A percentile compares a stretch with the other conserved stretches of the same genome.
phyloP scores from a whole-genome alignment of 2,113 vertebrate genomes.

The Dicaeum eximium region DNA sequence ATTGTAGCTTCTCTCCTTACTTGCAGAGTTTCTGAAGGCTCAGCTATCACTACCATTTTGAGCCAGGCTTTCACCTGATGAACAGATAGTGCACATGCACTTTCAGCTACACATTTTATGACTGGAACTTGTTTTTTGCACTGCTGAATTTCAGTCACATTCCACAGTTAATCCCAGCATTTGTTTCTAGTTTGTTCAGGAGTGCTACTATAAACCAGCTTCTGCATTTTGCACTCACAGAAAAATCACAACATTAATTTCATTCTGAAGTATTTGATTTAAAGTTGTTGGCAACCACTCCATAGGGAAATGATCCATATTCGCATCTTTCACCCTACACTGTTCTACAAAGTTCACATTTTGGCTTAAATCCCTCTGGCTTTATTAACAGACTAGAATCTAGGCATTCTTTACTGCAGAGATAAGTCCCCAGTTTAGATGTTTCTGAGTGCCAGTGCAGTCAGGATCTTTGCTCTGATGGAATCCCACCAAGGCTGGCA shows the following conservation, averaged over 20 bases:
- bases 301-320: neutral
- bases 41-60: neutral
- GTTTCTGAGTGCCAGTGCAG: neutral
- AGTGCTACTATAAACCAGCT: neutral
- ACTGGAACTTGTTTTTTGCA: neutral
- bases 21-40: neutral
- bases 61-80: neutral
- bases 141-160: neutral
- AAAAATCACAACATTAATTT: neutral
- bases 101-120: neutral
- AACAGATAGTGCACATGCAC: neutral
- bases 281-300: neutral
- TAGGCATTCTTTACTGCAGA: slow-evolving; percentile 1
- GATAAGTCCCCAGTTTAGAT: neutral
- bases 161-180: neutral
- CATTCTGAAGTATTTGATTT: neutral
- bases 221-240: neutral
- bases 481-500: slow-evolving; percentile 16
- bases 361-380: slow-evolving; percentile 17
- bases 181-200: neutral
- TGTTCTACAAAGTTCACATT: neutral
- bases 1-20: neutral
- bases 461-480: neutral
- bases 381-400: slow-evolving; percentile 7
- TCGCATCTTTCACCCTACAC: neutral